Evolutionary conservation across 2,888 invertebrate species (phyloP).

Genomic region (Iselma pallidipennis): DNA sequence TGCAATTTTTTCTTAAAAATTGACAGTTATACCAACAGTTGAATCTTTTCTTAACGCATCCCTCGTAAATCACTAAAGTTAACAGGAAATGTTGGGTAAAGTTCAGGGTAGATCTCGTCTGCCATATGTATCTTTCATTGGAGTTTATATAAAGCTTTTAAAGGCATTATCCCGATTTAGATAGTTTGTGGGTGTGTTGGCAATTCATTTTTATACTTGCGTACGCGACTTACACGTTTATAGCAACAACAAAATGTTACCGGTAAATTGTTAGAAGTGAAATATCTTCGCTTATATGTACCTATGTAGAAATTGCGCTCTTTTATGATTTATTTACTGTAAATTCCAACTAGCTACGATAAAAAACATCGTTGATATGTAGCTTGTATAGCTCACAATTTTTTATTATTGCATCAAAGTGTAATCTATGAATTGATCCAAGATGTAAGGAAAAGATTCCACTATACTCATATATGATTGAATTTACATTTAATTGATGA

Average conservation of each 20-base stretch:
- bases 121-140: slow-evolving; percentile 7
- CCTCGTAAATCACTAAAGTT: background rate
- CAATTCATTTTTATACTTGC: slow-evolving; percentile 2
- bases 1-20: background rate
- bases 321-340: too few relatives aligned
- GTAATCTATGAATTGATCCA: too few relatives aligned
- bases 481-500: too few relatives aligned
- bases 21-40: background rate
- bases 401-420: too few relatives aligned
- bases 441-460: too few relatives aligned
- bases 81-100: background rate
- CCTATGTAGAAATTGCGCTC: too few relatives aligned
- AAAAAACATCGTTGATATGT: too few relatives aligned
- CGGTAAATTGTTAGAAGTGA: too few relatives aligned
- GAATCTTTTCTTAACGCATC: background rate
- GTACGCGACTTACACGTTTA: background rate
- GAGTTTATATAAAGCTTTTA: slow-evolving; percentile 6
- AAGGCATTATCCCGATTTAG: slow-evolving; percentile 5
- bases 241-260: background rate
- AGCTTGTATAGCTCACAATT: too few relatives aligned
- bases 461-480: too few relatives aligned
- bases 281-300: too few relatives aligned
- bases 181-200: background rate
- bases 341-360: too few relatives aligned
- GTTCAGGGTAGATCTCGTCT: background rate